Conservation (phyloP, 2,113 vertebrate species). For the Ceratotherium simum region DNA sequence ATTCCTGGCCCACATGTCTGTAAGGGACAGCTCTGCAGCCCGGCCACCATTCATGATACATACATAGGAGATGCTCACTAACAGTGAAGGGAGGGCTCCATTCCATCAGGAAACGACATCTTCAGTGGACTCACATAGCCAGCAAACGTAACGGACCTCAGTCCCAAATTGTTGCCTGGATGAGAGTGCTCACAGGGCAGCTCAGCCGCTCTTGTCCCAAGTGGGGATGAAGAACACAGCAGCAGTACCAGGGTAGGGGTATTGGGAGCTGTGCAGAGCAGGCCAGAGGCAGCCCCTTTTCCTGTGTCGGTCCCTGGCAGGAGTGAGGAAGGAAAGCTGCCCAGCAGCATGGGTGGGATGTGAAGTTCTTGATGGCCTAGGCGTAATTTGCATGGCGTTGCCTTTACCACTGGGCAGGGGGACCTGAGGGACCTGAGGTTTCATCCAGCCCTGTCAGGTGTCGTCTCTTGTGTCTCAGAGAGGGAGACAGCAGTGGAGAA, state of each 20-base stretch:
- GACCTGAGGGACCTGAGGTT: not conserved
- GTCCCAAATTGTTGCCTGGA: not conserved
- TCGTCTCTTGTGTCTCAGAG: not conserved
- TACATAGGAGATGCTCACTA: not conserved
- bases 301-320: not conserved
- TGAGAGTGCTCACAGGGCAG: not conserved
- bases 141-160: fast-evolving
- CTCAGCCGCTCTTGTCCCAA: not conserved
- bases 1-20: not conserved
- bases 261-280: not conserved
- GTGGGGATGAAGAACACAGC: fast-evolving
- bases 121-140: not conserved
- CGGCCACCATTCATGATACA: not conserved
- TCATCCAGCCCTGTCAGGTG: not conserved
- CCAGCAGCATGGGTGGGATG: fast-evolving
- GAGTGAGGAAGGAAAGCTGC: not conserved
- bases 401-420: not conserved
- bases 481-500: not conserved
- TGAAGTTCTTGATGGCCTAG: fast-evolving
- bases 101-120: not conserved
- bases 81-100: not conserved
- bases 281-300: not conserved
- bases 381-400: fast-evolving
- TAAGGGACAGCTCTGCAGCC: not conserved
- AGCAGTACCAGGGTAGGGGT: fast-evolving